A percentile compares a stretch with the other conserved stretches of the same genome.
These are phyloP conservation scores for Drosophila tropicalis DNA, from an alignment of 1,140 invertebrate species.

Conservation along the genomic window DNA sequence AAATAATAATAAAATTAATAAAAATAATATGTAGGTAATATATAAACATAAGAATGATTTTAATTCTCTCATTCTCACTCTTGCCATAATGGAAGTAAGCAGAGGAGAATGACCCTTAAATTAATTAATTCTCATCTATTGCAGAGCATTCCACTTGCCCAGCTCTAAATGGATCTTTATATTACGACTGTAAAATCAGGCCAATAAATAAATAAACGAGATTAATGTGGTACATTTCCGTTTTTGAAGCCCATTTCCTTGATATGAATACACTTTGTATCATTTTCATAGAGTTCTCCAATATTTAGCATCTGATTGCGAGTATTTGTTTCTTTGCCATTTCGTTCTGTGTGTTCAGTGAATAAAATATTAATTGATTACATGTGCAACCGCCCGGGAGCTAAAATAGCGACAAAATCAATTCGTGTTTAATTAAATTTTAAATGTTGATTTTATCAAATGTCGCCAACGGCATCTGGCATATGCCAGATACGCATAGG, in stretches of 20 bases:
- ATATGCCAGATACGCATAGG: slow-evolving; percentile 35
- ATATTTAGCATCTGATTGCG: neutral
- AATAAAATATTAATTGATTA: slow-evolving; percentile 54
- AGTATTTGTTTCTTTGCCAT: slow-evolving; percentile 1
- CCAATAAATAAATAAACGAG: too few relatives aligned
- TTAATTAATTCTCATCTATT: neutral
- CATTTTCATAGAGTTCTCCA: neutral
- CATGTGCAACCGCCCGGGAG: slow-evolving; percentile 5
- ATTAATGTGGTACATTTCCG: neutral
- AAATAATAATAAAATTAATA: slow-evolving; percentile 28
- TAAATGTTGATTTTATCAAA: slow-evolving; percentile 61
- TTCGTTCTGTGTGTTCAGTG: slow-evolving; percentile 39
- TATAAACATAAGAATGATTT: neutral
- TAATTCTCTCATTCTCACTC: neutral
- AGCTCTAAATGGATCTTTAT: too few relatives aligned
- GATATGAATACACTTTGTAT: neutral
- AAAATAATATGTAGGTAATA: neutral
- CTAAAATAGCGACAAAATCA: slow-evolving; percentile 38
- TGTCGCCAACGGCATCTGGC: slow-evolving; percentile 20
- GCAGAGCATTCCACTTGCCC: too few relatives aligned
- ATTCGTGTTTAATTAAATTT: slow-evolving; percentile 59
- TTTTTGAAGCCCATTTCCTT: neutral
- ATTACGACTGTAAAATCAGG: too few relatives aligned
- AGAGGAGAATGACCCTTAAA: neutral
- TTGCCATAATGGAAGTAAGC: neutral